phyloP scores from a whole-genome alignment of 2,113 vertebrate species.

The Girardinichthys multiradiatus region DNA sequence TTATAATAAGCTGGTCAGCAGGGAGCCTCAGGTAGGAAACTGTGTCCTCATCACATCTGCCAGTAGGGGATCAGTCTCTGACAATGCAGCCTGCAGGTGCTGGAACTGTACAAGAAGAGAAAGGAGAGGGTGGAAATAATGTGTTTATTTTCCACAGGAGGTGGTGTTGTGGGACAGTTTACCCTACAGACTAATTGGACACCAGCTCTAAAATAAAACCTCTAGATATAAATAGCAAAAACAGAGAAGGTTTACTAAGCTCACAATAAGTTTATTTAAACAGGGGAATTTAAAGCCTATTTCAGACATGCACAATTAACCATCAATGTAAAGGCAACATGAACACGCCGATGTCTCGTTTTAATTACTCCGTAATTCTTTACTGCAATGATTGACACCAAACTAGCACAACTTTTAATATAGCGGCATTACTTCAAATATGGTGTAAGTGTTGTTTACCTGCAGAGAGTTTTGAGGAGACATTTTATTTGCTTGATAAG shows the following conservation, averaged over 20 bases:
- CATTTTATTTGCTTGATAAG: no score
- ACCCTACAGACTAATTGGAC: slow-evolving; percentile 18
- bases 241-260: not conserved
- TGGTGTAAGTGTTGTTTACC: no score
- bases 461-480: no score
- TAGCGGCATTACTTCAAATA: no score
- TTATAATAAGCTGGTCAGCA: slow-evolving; percentile 54
- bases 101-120: slow-evolving; percentile 81
- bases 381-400: no score
- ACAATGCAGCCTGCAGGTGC: slow-evolving; percentile 83
- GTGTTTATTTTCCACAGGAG: slow-evolving; percentile 65
- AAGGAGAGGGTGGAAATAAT: slow-evolving; percentile 41
- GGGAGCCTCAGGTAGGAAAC: slow-evolving; percentile 76
- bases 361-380: no score
- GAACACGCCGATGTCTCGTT: no score
- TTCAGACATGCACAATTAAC: no score
- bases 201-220: slow-evolving; percentile 25
- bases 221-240: not conserved
- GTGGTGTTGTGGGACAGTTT: slow-evolving; percentile 2
- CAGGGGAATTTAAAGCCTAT: not conserved
- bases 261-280: not conserved
- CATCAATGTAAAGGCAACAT: no score
- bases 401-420: no score
- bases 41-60: slow-evolving; percentile 81
- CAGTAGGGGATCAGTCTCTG: slow-evolving; percentile 83